Evolutionary conservation across 2,888 invertebrate genomes (phyloP), one percentile per base, ranked within the genome.

Genomic region (Stenodema calcarata): DNA sequence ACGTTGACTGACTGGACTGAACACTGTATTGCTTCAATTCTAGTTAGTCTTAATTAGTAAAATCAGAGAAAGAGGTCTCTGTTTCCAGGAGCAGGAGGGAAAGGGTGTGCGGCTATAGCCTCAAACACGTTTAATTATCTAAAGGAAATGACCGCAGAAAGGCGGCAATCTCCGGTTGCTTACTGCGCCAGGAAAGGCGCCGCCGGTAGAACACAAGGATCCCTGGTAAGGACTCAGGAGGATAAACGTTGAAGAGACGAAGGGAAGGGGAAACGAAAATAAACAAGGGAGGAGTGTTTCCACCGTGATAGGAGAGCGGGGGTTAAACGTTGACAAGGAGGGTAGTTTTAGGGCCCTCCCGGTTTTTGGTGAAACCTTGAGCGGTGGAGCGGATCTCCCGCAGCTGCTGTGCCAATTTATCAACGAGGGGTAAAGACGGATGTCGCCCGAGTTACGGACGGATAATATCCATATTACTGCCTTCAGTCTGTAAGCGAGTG

Each of bases 61-160:
- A 62, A 18, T 62, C 30, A 35, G 35, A 6, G 28, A 70, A 11
- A 28, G 35, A 73, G 41, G 73, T 14, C 18, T 73, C 35, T 28
- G 30, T 73, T 73, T 14, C 14, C n/a, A 23, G 18, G 14, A 23
- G 18, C 54, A 1, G 73, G 4, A 28, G 73, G 73, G 35, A 73
- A 35, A 9, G 6, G 7, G 35, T 30, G 30, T 30, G 30, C 73
- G 18, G 35, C 35, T 35, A 1, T 4, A 16, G 35, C 18, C 11
- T 18, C 12, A 42, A 44, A 78, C 42, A 78, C 35, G 78, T 44
- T 78, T 78, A 78, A 78, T 78, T 78, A 78, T 78, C 78, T 78
- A 78, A 78, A 78, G 78, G 78, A 78, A 78, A 78, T 78, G 78
- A 78, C 78, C 78, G 47, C 78, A 78, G 78, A 78, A 78, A 78